Percentiles rank a stretch among this genome's conserved stretches.
Evolutionary conservation across 2,113 vertebrate genomes (phyloP).

Genomic region (Tauraco erythrolophus): DNA sequence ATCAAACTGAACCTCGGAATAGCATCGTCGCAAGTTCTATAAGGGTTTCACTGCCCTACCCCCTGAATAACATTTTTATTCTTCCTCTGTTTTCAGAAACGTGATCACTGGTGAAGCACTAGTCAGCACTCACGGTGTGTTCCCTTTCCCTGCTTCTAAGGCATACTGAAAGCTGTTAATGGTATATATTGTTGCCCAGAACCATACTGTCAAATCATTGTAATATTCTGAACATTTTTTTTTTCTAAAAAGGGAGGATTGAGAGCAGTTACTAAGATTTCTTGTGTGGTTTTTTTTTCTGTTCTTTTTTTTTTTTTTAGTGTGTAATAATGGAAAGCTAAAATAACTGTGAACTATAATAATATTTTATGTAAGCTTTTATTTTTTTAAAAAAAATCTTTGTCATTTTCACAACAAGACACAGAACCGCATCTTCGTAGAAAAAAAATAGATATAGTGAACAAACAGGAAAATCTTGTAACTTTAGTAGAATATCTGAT

Average conservation of each 20-base stretch:
- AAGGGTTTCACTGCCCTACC: fast-evolving
- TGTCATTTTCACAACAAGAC: neutral
- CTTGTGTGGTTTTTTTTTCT: too few relatives aligned
- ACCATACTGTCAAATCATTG: neutral
- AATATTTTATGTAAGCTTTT: neutral
- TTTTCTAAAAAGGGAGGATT: fast-evolving
- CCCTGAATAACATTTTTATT: fast-evolving
- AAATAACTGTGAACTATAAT: neutral
- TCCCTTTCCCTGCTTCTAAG: neutral
- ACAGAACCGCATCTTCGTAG: neutral
- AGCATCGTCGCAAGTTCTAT: fast-evolving
- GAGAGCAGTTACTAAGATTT: neutral
- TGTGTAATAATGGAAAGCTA: neutral
- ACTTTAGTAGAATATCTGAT: slow-evolving; percentile 6
- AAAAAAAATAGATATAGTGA: neutral
- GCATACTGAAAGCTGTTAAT: neutral
- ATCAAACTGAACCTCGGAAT: neutral
- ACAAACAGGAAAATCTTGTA: neutral
- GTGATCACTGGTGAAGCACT: fast-evolving
- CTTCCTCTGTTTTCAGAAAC: fast-evolving
- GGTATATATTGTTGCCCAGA: neutral
- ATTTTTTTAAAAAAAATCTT: neutral
- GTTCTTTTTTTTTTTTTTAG: neutral
- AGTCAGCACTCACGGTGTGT: neutral
- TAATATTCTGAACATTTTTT: neutral